Conservation (phyloP, 2,888 invertebrate genomes). For the Metacarcinus magister region DNA sequence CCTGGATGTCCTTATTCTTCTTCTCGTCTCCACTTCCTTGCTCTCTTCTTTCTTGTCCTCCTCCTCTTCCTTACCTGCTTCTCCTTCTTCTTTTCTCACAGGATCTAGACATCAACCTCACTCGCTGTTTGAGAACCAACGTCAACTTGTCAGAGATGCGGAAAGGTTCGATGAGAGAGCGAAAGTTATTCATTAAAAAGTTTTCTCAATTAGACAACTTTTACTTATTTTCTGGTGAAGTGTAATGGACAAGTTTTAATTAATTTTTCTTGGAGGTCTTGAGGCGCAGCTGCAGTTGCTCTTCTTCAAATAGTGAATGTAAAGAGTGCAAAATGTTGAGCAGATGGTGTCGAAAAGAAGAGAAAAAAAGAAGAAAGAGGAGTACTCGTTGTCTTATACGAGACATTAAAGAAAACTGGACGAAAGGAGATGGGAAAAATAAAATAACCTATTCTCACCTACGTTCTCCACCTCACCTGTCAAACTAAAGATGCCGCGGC, state of each 20-base stretch:
- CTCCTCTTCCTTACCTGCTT: background rate
- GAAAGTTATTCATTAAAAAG: slow-evolving; percentile 79
- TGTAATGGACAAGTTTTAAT: slow-evolving; percentile 78
- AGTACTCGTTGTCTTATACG: background rate
- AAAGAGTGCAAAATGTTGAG: slow-evolving; percentile 54
- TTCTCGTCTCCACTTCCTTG: background rate
- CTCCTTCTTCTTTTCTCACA: background rate
- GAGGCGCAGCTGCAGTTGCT: slow-evolving; percentile 57
- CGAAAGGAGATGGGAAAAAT: slow-evolving; percentile 67
- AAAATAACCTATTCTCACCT: slow-evolving; percentile 71
- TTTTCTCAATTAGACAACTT: slow-evolving; percentile 82
- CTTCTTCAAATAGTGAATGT: slow-evolving; percentile 21
- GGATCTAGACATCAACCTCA: slow-evolving; percentile 11
- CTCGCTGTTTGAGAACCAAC: slow-evolving; percentile 51
- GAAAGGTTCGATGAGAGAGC: slow-evolving; percentile 75
- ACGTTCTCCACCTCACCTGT: slow-evolving; percentile 72
- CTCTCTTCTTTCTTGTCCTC: background rate
- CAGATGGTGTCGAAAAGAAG: slow-evolving; percentile 33
- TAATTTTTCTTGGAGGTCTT: slow-evolving; percentile 73
- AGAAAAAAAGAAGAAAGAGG: background rate
- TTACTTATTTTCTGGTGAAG: slow-evolving; percentile 80
- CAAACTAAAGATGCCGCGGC: slow-evolving; percentile 69
- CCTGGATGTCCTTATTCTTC: background rate
- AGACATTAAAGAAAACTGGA: slow-evolving; percentile 62
- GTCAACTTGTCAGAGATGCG: slow-evolving; percentile 76